Evolutionary conservation across 2,113 vertebrate genomes (phyloP).

Genomic region (Myotis yumanensis): DNA sequence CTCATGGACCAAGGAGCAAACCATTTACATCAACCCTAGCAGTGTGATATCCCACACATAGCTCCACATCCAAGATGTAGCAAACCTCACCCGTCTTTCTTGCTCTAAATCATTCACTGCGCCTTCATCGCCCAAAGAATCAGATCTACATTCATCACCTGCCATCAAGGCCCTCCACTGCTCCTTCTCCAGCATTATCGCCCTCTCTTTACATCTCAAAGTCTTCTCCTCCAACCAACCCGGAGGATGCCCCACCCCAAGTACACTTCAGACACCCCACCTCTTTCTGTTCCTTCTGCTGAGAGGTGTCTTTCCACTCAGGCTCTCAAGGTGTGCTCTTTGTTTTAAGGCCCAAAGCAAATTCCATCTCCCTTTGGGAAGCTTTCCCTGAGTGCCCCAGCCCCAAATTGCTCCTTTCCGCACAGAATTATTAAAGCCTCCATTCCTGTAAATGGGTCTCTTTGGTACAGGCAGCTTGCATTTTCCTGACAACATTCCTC

Average conservation of each 20-base stretch:
- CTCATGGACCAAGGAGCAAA: background rate
- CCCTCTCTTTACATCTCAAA: background rate
- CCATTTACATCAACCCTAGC: background rate
- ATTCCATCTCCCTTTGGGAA: background rate
- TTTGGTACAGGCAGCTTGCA: background rate
- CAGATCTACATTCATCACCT: background rate
- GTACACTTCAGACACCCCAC: too few species aligned
- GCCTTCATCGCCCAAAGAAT: background rate
- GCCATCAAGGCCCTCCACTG: background rate
- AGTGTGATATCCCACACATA: background rate
- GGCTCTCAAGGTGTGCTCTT: background rate
- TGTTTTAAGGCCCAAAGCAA: background rate
- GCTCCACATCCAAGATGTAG: background rate
- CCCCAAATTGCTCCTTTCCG: too few species aligned
- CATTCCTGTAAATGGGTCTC: background rate
- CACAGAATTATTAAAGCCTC: background rate
- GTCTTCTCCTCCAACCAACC: background rate
- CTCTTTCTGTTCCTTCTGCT: background rate
- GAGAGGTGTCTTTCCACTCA: background rate
- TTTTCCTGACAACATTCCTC: background rate
- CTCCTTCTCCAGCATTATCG: background rate
- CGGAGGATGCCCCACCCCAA: too few species aligned
- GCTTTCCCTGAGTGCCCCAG: background rate
- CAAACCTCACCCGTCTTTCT: background rate
- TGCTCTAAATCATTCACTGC: background rate